Conservation (phyloP, 2,888 invertebrate genomes). For the Ectobius pallidus region DNA sequence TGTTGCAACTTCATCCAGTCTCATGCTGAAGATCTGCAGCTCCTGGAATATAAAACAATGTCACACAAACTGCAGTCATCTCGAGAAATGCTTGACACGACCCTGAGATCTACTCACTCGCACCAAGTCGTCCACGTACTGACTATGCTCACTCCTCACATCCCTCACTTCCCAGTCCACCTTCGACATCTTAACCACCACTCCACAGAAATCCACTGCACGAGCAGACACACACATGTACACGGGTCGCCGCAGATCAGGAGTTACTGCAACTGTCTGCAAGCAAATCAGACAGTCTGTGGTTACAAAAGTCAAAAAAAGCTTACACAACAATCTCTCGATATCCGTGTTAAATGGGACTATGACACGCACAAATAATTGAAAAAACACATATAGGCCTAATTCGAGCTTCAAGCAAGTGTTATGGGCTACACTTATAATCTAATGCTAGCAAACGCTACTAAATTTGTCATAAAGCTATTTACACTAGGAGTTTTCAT, state of each 20-base stretch:
- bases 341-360: too few relatives aligned
- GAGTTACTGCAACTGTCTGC: conserved; percentile 73
- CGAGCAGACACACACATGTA: conserved; percentile 86
- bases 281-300: too few relatives aligned
- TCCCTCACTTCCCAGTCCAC: conserved; percentile 96
- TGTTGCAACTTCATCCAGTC: conserved; percentile 73
- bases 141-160: conserved; percentile 92
- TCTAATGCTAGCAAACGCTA: too few relatives aligned
- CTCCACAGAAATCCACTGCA: conserved; percentile 76
- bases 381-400: too few relatives aligned
- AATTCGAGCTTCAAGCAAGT: too few relatives aligned
- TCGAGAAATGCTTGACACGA: not conserved
- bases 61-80: too few relatives aligned
- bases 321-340: too few relatives aligned
- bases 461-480: too few relatives aligned
- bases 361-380: too few relatives aligned
- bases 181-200: conserved; percentile 85
- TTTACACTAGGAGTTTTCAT: too few relatives aligned
- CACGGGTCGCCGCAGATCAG: conserved; percentile 81
- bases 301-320: conserved; percentile 23
- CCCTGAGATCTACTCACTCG: conserved; percentile 55
- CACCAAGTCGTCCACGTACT: conserved; percentile 81
- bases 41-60: conserved; percentile 60
- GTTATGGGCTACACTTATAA: too few relatives aligned
- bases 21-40: conserved; percentile 77